Percentiles rank a stretch among this genome's conserved stretches.
These are phyloP conservation scores for Darevskia nairensis DNA, from an alignment of 2,797 vertebrate species.

Conservation along the genomic window DNA sequence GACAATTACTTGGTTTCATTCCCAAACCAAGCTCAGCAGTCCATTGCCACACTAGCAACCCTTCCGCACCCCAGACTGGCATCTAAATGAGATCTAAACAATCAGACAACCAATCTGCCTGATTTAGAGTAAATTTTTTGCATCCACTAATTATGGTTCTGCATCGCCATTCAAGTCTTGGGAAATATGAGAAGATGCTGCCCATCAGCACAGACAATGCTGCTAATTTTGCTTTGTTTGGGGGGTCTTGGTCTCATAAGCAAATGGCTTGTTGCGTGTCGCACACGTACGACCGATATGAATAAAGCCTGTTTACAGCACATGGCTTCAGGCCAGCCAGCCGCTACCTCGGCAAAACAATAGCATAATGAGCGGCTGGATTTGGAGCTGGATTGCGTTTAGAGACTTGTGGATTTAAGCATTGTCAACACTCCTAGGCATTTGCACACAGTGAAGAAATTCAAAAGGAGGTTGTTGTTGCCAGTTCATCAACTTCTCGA, in stretches of 20 bases:
- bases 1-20: background rate
- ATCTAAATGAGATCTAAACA: constrained; percentile 42
- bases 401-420: background rate
- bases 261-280: constrained; percentile 35
- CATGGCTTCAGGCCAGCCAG: constrained; percentile 34
- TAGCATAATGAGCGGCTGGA: background rate
- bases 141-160: constrained; percentile 52
- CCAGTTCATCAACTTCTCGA: background rate
- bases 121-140: constrained; percentile 52
- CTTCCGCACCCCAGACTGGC: constrained; percentile 42
- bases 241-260: constrained; percentile 37
- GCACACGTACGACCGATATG: constrained; percentile 35
- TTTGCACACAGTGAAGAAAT: background rate
- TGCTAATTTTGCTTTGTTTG: constrained; percentile 42
- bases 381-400: background rate
- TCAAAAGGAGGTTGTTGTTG: background rate
- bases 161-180: constrained; percentile 43
- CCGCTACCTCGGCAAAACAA: background rate
- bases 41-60: constrained; percentile 44
- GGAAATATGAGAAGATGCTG: constrained; percentile 51
- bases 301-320: background rate
- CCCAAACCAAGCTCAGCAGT: constrained; percentile 44
- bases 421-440: background rate
- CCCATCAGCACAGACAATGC: constrained; percentile 53
- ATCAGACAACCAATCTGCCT: constrained; percentile 58